These are phyloP conservation scores for Euthynnus affinis DNA, from an alignment of 2,797 vertebrate species.

Conservation along the genomic window DNA sequence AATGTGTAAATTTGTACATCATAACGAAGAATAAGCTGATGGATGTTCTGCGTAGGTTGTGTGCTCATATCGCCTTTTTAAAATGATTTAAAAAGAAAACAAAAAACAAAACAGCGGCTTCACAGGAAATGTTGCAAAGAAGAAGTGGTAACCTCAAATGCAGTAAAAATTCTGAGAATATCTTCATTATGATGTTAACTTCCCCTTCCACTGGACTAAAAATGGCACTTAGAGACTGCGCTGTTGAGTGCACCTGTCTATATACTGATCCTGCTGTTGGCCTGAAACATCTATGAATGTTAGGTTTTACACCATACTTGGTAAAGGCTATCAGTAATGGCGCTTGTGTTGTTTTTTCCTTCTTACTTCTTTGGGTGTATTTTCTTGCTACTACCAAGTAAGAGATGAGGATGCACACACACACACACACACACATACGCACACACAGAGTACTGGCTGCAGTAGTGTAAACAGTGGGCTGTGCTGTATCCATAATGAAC, in stretches of 20 bases:
- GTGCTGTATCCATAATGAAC: conserved; percentile 70
- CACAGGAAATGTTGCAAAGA: not conserved
- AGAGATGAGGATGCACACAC: conserved; percentile 25
- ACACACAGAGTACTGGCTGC: conserved; percentile 51
- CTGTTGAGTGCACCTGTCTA: not conserved
- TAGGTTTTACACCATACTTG: conserved; percentile 24
- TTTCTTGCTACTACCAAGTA: conserved; percentile 18
- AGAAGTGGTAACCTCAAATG: conserved; percentile 10
- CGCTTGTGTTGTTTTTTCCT: conserved; percentile 1
- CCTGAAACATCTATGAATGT: not conserved
- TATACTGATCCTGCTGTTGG: not conserved
- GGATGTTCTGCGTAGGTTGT: not conserved
- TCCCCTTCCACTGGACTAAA: conserved; percentile 16
- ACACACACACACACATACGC: conserved; percentile 12
- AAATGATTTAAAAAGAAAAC: too few species aligned
- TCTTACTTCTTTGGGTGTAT: conserved; percentile 27
- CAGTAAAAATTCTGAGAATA: conserved; percentile 17
- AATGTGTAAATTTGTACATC: not conserved
- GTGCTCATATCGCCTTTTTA: not conserved
- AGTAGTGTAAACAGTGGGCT: conserved; percentile 67
- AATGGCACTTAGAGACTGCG: not conserved
- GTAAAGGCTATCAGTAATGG: conserved; percentile 9
- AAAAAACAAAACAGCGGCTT: not conserved
- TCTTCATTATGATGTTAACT: not conserved
- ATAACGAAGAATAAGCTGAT: not conserved